phyloP scores from a whole-genome alignment of 2,113 vertebrate genomes.

The Aleadryas rufinucha region DNA sequence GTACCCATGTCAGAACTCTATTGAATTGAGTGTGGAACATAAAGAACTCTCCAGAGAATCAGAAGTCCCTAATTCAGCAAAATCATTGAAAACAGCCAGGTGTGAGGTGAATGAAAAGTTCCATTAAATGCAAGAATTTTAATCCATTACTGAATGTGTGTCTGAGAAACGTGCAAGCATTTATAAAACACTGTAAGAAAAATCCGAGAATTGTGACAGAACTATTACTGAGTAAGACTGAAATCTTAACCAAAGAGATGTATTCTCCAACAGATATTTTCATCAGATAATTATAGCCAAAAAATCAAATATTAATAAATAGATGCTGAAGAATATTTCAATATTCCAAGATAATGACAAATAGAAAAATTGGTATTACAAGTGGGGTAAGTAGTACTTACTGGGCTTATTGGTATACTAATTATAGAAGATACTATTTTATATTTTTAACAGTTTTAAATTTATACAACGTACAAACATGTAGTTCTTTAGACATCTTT shows the following conservation, averaged over 20 bases:
- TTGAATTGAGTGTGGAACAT: background rate
- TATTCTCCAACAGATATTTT: background rate
- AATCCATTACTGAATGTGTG: background rate
- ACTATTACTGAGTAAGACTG: background rate
- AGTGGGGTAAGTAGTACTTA: background rate
- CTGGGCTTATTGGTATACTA: background rate
- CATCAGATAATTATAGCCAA: background rate
- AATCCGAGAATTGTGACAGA: background rate
- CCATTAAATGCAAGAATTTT: background rate
- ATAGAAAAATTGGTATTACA: background rate
- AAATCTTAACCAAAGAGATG: background rate
- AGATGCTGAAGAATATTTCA: background rate
- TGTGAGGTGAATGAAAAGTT: background rate
- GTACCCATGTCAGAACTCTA: background rate
- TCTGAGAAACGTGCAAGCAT: background rate
- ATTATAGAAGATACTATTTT: background rate
- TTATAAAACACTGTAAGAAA: background rate
- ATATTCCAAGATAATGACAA: background rate
- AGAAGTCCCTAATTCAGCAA: background rate
- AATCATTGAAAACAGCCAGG: background rate
- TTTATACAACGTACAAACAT: background rate
- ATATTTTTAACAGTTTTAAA: background rate
- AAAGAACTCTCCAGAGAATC: background rate
- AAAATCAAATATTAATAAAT: background rate
- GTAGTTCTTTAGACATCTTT: too few species aligned